A percentile compares a stretch with the other conserved stretches of the same genome.
These are phyloP conservation scores for Anas bahamensis DNA, from an alignment of 2,797 vertebrate species.

Conservation along the genomic window DNA sequence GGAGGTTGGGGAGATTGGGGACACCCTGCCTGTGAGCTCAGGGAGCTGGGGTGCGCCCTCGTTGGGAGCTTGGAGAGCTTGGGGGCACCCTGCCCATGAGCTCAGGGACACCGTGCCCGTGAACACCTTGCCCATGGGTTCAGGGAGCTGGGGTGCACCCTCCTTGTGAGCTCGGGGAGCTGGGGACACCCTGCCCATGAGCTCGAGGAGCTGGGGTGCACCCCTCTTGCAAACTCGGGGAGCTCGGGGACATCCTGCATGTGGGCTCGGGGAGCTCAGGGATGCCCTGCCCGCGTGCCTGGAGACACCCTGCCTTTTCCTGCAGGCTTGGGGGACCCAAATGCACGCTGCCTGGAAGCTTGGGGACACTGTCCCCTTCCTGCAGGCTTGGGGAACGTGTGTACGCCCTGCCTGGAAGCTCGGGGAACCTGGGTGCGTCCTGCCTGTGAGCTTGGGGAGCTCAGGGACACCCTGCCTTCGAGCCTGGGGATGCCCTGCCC, in stretches of 20 bases:
- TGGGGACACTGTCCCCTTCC: not conserved
- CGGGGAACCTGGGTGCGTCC: too few relatives aligned
- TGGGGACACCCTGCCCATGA: not conserved
- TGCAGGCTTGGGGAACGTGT: not conserved
- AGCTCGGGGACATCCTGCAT: not conserved
- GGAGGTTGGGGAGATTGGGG: not conserved
- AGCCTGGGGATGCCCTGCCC: not conserved
- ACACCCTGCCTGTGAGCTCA: not conserved
- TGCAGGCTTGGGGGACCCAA: not conserved
- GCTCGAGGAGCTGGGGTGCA: not conserved
- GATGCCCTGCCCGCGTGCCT: rapidly evolving
- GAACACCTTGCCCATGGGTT: too few relatives aligned
- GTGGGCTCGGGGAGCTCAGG: not conserved
- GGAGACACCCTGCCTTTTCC: not conserved
- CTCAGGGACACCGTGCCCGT: too few relatives aligned
- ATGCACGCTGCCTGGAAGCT: not conserved
- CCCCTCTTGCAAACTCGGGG: not conserved
- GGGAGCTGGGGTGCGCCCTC: too few relatives aligned
- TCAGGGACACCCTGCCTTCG: not conserved
- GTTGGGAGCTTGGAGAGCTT: not conserved
- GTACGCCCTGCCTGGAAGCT: not conserved
- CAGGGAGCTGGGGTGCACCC: too few relatives aligned
- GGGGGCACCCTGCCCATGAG: too few relatives aligned
- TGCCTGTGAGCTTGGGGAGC: too few relatives aligned
- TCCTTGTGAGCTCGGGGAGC: not conserved